Conservation (phyloP, 2,797 vertebrate genomes). For the Gymnoscopelus braueri region DNA sequence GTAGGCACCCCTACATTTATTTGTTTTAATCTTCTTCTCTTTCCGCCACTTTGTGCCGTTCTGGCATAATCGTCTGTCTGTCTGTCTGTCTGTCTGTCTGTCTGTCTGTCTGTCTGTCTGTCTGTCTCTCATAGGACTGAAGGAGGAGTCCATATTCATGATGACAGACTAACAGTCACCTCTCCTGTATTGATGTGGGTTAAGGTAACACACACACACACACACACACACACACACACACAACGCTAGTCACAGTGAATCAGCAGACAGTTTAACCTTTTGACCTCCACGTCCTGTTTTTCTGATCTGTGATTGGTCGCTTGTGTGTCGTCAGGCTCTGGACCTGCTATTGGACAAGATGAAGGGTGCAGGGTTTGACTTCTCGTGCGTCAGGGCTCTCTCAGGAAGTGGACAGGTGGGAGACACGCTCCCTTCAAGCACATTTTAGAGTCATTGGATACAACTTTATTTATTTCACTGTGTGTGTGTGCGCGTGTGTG, state of each 20-base stretch:
- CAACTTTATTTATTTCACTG: no score
- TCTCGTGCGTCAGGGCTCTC: conserved; percentile 86
- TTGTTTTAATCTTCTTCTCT: neutral
- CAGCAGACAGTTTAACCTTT: no score
- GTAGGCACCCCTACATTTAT: no score
- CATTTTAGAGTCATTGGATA: no score
- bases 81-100: neutral
- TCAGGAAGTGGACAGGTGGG: conserved; percentile 95
- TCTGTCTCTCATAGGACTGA: conserved; percentile 81
- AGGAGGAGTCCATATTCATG: conserved; percentile 88
- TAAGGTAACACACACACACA: conserved; percentile 80
- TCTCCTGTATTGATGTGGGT: conserved; percentile 97
- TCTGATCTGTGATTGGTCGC: conserved; percentile 22
- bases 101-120: neutral
- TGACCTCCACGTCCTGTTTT: no score
- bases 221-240: conserved; percentile 1
- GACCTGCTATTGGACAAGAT: conserved; percentile 90
- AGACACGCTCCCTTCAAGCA: neutral
- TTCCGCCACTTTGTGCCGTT: no score
- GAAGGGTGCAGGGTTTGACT: conserved; percentile 85
- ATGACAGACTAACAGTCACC: conserved; percentile 88
- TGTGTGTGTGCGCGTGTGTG: neutral
- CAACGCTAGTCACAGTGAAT: no score
- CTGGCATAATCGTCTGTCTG: no score
- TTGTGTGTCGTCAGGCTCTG: conserved; percentile 83